phyloP scores from a whole-genome alignment of 2,797 vertebrate genomes.

The Enteromius fasciolatus region DNA sequence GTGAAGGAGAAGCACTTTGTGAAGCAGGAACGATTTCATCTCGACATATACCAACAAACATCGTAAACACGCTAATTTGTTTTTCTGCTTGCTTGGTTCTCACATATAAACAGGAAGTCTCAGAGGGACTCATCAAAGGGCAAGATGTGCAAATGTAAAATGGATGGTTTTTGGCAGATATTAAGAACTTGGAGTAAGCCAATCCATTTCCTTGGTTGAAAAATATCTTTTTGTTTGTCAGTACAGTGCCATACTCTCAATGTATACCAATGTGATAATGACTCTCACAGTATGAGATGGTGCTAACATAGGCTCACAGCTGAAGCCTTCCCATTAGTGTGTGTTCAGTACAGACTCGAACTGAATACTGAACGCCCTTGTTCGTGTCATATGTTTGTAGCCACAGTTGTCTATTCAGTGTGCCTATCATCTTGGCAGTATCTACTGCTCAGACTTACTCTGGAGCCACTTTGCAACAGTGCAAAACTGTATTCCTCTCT shows the following conservation, averaged over 20 bases:
- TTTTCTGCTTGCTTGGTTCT: not conserved
- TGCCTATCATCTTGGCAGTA: slow-evolving; percentile 52
- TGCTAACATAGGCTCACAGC: slow-evolving; percentile 71
- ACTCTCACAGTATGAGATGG: slow-evolving; percentile 60
- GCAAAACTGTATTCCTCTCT: slow-evolving; percentile 25
- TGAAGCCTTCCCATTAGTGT: slow-evolving; percentile 58
- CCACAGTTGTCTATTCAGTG: slow-evolving; percentile 59
- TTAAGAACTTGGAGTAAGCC: slow-evolving; percentile 20
- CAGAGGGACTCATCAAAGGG: not conserved
- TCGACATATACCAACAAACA: not conserved
- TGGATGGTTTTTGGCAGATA: not conserved
- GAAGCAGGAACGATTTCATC: not conserved
- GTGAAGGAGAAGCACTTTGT: slow-evolving; percentile 22
- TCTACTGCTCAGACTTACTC: slow-evolving; percentile 23
- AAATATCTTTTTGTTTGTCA: slow-evolving; percentile 8
- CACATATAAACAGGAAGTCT: not conserved
- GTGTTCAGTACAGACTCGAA: slow-evolving; percentile 46
- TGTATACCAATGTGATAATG: slow-evolving; percentile 50
- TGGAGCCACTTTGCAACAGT: slow-evolving; percentile 31
- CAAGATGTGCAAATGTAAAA: slow-evolving; percentile 24
- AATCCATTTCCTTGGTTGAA: slow-evolving; percentile 22
- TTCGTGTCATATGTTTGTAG: slow-evolving; percentile 61
- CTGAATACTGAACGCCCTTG: slow-evolving; percentile 52
- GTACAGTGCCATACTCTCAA: slow-evolving; percentile 28
- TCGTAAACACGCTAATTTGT: not conserved